These are phyloP conservation scores for Poecilobothrus nobilitatus DNA, from an alignment of 2,888 invertebrate genomes.

Conservation along the genomic window DNA sequence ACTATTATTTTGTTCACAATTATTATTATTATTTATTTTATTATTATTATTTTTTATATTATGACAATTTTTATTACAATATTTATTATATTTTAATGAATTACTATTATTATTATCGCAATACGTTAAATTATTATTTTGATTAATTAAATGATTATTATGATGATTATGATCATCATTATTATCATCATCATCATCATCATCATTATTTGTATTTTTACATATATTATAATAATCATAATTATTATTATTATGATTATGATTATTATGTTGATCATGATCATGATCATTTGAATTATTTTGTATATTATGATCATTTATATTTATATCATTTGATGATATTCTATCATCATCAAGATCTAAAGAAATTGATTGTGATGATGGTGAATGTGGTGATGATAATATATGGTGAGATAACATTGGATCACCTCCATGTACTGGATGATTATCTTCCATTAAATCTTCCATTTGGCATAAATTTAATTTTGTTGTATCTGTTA, in stretches of 20 bases:
- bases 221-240: background rate
- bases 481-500: constrained; percentile 48
- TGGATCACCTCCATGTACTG: constrained; percentile 54
- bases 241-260: constrained; percentile 15
- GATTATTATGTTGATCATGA: background rate
- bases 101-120: background rate
- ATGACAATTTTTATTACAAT: constrained; percentile 22
- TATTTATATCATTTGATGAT: constrained; percentile 4
- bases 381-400: constrained; percentile 46
- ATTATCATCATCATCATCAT: constrained; percentile 2
- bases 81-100: constrained; percentile 16
- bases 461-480: constrained; percentile 57
- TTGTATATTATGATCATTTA: constrained; percentile 17
- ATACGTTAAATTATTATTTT: background rate
- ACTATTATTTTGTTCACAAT: constrained; percentile 19
- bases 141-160: background rate
- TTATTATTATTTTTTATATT: constrained; percentile 16
- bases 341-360: background rate
- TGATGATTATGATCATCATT: constrained; percentile 9
- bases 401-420: constrained; percentile 48
- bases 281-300: constrained; percentile 15
- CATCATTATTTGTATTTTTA: background rate
- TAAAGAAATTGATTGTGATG: constrained; percentile 28
- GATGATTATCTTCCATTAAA: constrained; percentile 55
- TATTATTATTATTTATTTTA: constrained; percentile 19